These are phyloP conservation scores for Cyaniris semiargus DNA, from an alignment of 2,888 invertebrate genomes.

Conservation along the genomic window DNA sequence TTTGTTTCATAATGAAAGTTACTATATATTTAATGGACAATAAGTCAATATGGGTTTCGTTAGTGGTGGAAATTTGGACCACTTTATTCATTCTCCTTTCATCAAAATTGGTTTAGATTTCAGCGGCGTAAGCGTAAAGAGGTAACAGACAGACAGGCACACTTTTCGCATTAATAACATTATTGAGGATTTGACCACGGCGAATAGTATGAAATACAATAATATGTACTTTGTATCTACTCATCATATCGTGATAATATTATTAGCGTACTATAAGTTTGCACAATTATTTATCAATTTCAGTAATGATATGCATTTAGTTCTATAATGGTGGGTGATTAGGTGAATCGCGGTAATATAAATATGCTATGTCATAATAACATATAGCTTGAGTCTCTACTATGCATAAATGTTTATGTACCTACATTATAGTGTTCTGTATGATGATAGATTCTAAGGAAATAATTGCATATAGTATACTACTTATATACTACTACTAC, in stretches of 20 bases:
- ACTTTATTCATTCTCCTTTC: too few relatives aligned
- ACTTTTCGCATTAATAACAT: too few relatives aligned
- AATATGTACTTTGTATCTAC: background rate
- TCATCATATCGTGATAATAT: background rate
- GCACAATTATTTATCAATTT: conserved; percentile 74
- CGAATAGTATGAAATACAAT: too few relatives aligned
- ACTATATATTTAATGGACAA: too few relatives aligned
- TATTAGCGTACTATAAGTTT: conserved; percentile 30
- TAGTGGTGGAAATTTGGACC: too few relatives aligned
- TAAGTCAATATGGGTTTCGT: too few relatives aligned
- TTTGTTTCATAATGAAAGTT: too few relatives aligned
- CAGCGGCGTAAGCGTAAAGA: too few relatives aligned
- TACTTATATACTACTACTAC: too few relatives aligned
- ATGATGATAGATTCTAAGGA: background rate
- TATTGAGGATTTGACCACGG: too few relatives aligned
- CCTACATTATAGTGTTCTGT: background rate
- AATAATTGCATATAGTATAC: background rate
- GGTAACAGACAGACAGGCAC: too few relatives aligned
- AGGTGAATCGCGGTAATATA: background rate
- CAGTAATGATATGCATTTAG: conserved; percentile 53
- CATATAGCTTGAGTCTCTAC: background rate
- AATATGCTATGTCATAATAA: conserved; percentile 8
- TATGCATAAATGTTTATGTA: background rate
- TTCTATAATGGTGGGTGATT: background rate
- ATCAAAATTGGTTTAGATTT: too few relatives aligned